Base-by-base conservation (phyloP, 2,888 invertebrate species). In the Drosophila infuscata region DNA sequence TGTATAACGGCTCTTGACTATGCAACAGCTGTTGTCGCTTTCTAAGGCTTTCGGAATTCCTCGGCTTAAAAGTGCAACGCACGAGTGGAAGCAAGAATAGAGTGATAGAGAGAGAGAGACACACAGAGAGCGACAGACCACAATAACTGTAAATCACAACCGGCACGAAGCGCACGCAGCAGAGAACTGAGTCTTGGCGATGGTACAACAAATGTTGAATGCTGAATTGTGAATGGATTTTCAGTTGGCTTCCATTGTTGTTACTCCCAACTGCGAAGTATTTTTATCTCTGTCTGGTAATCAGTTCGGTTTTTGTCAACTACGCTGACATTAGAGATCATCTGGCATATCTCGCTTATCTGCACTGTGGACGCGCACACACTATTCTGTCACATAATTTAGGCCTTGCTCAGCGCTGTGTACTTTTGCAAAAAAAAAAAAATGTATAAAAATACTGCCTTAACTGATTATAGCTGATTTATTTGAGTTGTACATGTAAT, bases 251-350 rank as follows among this genome's bases (percentile, higher is more conserved):
- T 54, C 54, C 64, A 69, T 69, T 78, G 81, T 64, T 64, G 12
- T 30, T 48, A 62, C 53, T 58, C 66, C 48, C 35, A 63, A 67
- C 54, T 43, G 66, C 53, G 52, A 65, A 53, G 20, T 33, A 49
- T 64, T n/a, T 56, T 76, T 68, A 68, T 76, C 68, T 68, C 15
- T 11, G 56, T 56, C 56, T 53, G 62, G 52, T 60, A 72, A 63
- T 68, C 66, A 62, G 64, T 58, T 76, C 58, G 61, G 62, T 61
- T 54, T 76, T 64, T 66, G 65, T 75, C 69, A 66, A 58, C 66
- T 49, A 29, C 25, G 60, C 68, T 75, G 80, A 81, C 81, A 75
- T 62, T 65, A 67, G 57, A 81, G 81, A 81, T 81, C 78, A 81
- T 51, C 71, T 59, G 61, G 35, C 54, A 46, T 66, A 20, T 20